Evolutionary conservation across 2,888 invertebrate genomes (phyloP).

Genomic region (Vannuccia rotundouncinata): DNA sequence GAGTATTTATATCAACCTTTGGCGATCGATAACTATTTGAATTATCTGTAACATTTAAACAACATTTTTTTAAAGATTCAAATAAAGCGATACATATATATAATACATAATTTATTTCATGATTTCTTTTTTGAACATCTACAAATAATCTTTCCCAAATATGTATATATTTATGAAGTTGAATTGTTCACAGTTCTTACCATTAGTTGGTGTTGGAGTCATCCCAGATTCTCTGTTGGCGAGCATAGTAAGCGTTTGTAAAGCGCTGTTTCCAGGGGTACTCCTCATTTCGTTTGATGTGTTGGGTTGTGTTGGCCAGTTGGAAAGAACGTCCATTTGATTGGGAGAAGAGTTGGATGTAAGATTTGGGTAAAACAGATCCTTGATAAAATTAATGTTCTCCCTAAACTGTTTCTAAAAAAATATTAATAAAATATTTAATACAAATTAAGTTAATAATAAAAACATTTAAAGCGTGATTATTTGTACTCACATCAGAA

Average conservation of each 20-base stretch:
- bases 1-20: neutral
- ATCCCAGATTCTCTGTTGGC: constrained; percentile 14
- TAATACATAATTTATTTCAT: no score
- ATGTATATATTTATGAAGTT: neutral
- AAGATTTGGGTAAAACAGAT: constrained; percentile 2
- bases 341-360: neutral
- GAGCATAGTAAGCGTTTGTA: neutral
- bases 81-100: neutral
- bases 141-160: neutral
- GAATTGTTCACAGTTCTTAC: no score
- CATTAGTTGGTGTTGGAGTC: constrained; percentile 19
- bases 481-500: constrained; percentile 8
- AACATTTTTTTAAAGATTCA: neutral
- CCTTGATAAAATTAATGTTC: constrained; percentile 12
- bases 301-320: neutral
- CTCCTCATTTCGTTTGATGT: neutral
- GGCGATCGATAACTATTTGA: neutral
- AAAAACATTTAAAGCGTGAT: no score
- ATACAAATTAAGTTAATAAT: neutral
- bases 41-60: no score
- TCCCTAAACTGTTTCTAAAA: constrained; percentile 15
- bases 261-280: neutral
- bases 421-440: neutral
- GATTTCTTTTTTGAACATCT: neutral
- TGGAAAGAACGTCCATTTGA: neutral